Evolutionary conservation across 2,113 vertebrate species (phyloP).

Genomic region (Xiphophorus maculatus): DNA sequence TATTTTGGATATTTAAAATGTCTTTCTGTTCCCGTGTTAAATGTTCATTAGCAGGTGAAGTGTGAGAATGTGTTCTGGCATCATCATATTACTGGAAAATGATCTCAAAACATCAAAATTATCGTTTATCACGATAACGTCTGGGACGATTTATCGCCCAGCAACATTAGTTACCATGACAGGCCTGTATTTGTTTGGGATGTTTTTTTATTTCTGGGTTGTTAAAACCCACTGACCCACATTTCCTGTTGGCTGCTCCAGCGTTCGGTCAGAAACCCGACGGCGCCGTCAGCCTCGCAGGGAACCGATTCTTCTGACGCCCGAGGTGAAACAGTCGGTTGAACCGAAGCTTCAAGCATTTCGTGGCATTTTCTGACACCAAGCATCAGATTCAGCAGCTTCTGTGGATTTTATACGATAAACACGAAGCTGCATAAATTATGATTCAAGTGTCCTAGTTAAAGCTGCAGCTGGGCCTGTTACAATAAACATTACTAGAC

Average conservation of each 20-base stretch:
- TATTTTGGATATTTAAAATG: too few relatives aligned
- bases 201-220: background rate
- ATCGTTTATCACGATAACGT: too few relatives aligned
- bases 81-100: too few relatives aligned
- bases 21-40: too few relatives aligned
- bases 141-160: too few relatives aligned
- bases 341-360: background rate
- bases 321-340: conserved; percentile 20
- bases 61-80: too few relatives aligned
- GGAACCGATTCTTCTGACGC: conserved; percentile 19
- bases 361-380: background rate
- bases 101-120: too few relatives aligned
- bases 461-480: background rate
- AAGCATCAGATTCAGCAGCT: background rate
- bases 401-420: background rate
- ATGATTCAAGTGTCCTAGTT: background rate
- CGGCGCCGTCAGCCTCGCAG: conserved; percentile 53
- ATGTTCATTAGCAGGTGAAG: too few relatives aligned
- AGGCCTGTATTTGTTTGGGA: too few relatives aligned
- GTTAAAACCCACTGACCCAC: background rate
- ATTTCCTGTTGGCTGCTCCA: conserved; percentile 3
- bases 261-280: conserved; percentile 51
- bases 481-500: too few relatives aligned
- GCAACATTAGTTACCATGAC: too few relatives aligned
- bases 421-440: background rate